Evolutionary conservation across 2,113 vertebrate species (phyloP), one percentile per base, ranked within the genome.

Genomic region (Labeo rohita): DNA sequence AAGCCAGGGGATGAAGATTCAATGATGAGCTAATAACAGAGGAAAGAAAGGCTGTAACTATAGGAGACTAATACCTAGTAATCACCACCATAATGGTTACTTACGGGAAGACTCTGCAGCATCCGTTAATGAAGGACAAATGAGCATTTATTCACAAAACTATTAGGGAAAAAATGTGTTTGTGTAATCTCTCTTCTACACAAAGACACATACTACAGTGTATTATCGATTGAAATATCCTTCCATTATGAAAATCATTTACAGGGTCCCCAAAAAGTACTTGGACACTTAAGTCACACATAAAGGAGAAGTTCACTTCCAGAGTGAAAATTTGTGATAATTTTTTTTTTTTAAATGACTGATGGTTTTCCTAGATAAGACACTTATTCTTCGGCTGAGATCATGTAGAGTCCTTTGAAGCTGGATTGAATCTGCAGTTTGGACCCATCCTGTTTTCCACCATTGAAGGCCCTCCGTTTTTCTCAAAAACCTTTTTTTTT

Each of bases 91-190:
- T 87, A 28, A 50, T 12, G 9, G 61, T 91, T 91, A 93, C 89
- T 93, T 85, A 89, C 75, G 45, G 78, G 61, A 72, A 54, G 77
- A 90, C 43, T 84, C 74, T 45, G 88, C 70, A 78, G 91, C 88
- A 90, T 85, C 76, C 77, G 43, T 10, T 79, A 49, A 89, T 84
- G 80, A 90, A 75, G 70, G 56, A 84, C 66, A 73, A 59, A 73
- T 45, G 34, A 56, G 68, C 61, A 82, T 84, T 84, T 83, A 83
- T 66, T 70, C 47, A 70, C 65, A 73, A 73, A 23, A 73, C 28
- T 28, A 28, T 28, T 28, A 28, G 28, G 28, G 28, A 28, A 28
- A 28, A 16, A 81, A 87, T 8, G 54, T 18, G 54, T 56, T 56
- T 59, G 56, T 59, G 56, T 8, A 59, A 59, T 59, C 6, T 21